A percentile compares a stretch with the other conserved stretches of the same genome.
phyloP scores from a whole-genome alignment of 1,140 invertebrate genomes.

The Eurosta solidaginis region DNA sequence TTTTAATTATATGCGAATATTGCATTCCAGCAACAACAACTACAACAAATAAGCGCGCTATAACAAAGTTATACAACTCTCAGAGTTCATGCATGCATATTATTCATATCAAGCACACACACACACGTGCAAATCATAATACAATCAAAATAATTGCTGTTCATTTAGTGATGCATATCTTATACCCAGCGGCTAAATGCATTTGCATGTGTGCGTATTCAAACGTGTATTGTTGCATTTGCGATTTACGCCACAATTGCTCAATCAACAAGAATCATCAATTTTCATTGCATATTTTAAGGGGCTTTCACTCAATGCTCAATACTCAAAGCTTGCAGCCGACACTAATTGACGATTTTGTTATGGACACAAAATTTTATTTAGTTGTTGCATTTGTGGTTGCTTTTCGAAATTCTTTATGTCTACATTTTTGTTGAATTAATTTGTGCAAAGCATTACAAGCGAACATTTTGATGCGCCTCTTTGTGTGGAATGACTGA shows the following conservation, averaged over 20 bases:
- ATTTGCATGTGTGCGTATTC: too few relatives aligned
- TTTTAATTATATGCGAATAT: neutral
- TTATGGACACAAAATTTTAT: neutral
- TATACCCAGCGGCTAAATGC: neutral
- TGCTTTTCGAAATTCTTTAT: too few relatives aligned
- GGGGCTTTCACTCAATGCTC: neutral
- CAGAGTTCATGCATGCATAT: neutral
- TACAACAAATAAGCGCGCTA: neutral
- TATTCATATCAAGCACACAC: neutral
- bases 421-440: too few relatives aligned
- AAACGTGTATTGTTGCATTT: neutral
- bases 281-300: constrained; percentile 23
- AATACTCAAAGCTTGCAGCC: neutral
- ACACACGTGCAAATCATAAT: too few relatives aligned
- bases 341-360: constrained; percentile 19
- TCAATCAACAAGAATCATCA: constrained; percentile 8
- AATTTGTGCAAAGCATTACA: neutral
- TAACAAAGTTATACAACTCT: neutral
- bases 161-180: neutral
- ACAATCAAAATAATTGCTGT: neutral
- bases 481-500: too few relatives aligned
- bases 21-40: neutral
- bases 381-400: neutral
- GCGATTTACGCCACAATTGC: neutral
- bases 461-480: too few relatives aligned